Conservation (phyloP, 2,888 invertebrate species). For the Caenorhabditis uteleia region DNA sequence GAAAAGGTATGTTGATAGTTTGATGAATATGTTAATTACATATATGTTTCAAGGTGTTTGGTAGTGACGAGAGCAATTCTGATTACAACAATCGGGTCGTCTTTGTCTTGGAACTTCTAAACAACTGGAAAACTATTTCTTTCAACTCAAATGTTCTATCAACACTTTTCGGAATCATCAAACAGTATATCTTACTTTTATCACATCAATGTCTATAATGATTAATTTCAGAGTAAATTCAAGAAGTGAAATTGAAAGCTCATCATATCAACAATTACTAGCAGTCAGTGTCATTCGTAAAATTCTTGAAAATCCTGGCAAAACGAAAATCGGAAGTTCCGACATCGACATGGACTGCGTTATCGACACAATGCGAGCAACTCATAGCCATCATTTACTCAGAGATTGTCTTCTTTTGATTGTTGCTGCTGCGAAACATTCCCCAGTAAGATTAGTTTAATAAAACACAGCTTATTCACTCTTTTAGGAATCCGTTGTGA, state of each 20-base stretch:
- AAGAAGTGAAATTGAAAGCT: conserved; percentile 12
- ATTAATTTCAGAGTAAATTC: conserved; percentile 17
- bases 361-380: conserved; percentile 86
- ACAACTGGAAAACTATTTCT: conserved; percentile 18
- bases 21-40: too few relatives aligned
- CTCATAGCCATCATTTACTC: conserved; percentile 92
- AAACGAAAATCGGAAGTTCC: conserved; percentile 27
- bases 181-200: conserved; percentile 42
- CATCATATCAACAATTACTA: conserved; percentile 75
- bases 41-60: too few relatives aligned
- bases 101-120: conserved; percentile 53
- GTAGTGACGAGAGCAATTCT: conserved; percentile 12
- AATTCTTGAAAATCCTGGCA: conserved; percentile 40
- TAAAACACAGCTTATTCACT: not conserved
- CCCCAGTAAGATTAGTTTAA: conserved; percentile 76
- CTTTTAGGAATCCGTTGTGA: conserved; percentile 78
- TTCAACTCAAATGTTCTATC: conserved; percentile 42
- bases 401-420: conserved; percentile 87
- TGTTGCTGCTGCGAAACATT: conserved; percentile 80
- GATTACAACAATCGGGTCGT: conserved; percentile 36
- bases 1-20: conserved; percentile 23
- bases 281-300: conserved; percentile 80
- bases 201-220: not conserved
- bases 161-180: conserved; percentile 50
- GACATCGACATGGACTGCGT: conserved; percentile 77